A percentile compares a stretch with the other conserved stretches of the same genome.
phyloP scores from a whole-genome alignment of 2,888 invertebrate genomes.

The Ecliptopera silaceata region DNA sequence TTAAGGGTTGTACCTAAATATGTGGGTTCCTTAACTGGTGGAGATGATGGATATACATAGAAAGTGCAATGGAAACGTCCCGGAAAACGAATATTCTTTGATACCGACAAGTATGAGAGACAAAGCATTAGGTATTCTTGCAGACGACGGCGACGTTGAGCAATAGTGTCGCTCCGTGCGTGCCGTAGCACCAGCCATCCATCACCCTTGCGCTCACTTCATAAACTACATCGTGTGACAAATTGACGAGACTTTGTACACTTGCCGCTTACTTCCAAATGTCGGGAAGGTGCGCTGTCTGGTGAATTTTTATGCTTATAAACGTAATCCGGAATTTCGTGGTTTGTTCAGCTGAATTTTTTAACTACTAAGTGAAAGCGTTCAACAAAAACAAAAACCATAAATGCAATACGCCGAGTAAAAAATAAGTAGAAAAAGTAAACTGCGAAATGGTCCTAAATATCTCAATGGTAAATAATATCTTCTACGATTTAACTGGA shows the following conservation, averaged over 20 bases:
- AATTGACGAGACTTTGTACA: slow-evolving; percentile 48
- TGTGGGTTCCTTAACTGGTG: no score
- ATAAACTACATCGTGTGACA: slow-evolving; percentile 58
- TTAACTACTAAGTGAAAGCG: no score
- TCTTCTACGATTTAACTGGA: no score
- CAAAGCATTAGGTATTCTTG: slow-evolving; percentile 62
- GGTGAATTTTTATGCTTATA: slow-evolving; percentile 19
- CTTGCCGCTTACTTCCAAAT: slow-evolving; percentile 32
- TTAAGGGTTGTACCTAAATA: no score
- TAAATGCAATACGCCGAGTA: no score
- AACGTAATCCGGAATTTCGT: background rate
- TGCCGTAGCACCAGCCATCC: slow-evolving; percentile 56
- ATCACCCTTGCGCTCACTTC: slow-evolving; percentile 59
- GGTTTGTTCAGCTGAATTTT: no score
- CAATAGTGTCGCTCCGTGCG: slow-evolving; percentile 59
- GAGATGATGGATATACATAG: no score
- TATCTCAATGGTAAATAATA: no score
- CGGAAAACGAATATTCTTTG: slow-evolving; percentile 1
- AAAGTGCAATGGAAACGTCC: background rate
- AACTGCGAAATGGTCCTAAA: no score
- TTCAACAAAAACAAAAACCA: no score
- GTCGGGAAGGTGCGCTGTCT: slow-evolving; percentile 20
- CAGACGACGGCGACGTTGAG: slow-evolving; percentile 61
- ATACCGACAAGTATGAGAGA: slow-evolving; percentile 23
- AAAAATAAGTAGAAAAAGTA: no score